Evolutionary conservation across 2,113 vertebrate genomes (phyloP).

Genomic region (Hylia prasina): DNA sequence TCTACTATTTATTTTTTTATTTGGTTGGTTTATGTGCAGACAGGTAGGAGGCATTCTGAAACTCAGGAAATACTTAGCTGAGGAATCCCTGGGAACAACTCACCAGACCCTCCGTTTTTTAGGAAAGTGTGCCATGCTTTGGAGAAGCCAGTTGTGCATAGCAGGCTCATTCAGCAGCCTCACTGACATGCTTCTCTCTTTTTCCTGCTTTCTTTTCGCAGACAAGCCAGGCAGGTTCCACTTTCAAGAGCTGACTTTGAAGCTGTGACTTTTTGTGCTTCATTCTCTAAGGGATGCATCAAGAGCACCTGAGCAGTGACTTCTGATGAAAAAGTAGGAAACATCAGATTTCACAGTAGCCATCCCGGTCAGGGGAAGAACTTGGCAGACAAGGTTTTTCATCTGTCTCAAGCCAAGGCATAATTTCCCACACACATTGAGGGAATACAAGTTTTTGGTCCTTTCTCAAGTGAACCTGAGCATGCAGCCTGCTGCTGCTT

Average conservation of each 20-base stretch:
- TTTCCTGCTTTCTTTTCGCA: background rate
- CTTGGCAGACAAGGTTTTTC: background rate
- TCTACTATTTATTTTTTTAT: background rate
- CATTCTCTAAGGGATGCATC: background rate
- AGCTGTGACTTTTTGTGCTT: background rate
- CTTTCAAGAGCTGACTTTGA: background rate
- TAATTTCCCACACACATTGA: background rate
- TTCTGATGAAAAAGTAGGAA: background rate
- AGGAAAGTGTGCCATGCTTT: background rate
- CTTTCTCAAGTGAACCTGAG: background rate
- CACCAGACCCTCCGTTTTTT: background rate
- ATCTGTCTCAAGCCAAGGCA: background rate
- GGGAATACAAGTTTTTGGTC: background rate
- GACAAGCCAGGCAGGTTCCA: background rate
- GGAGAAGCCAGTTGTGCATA: background rate
- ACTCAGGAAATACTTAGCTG: background rate
- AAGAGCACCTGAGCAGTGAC: background rate
- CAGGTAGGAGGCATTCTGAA: background rate
- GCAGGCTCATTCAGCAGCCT: background rate
- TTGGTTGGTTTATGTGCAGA: background rate
- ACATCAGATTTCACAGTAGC: fast-evolving
- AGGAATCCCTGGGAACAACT: background rate
- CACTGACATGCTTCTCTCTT: background rate
- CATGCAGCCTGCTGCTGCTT: background rate
- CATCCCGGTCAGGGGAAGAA: background rate